Evolutionary conservation across 2,797 vertebrate species (phyloP), one percentile per base, ranked within the genome.

Genomic region (Sarcophilus harrisii): DNA sequence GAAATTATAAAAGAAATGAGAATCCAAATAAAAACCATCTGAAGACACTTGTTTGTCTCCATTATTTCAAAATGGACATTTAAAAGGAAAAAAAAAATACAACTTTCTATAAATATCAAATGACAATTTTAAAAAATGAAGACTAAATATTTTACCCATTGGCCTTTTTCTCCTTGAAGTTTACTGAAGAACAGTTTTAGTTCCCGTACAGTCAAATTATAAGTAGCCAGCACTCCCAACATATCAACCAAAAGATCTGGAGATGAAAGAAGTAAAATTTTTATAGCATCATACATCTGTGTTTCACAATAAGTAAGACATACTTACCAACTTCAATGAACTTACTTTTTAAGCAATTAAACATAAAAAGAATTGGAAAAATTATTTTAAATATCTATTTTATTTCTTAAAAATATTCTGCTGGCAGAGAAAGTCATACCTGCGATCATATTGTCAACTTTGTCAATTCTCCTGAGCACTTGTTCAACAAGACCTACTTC

Each of bases 111-210:
- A 73, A 95, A 0, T 62, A 97, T 45, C 38, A 81, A 96, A 73
- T 30, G 94, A 57, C 21, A 91, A 0, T 81, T 52, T 45, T 10
- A 81, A 81, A 66, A 0, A 91, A 18, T 58, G 10, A 81, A n/a
- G 0, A 95, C 92, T 92, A 95, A 90, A 6, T 3, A 92, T 95
- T 97, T 98, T 99, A 99, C 99, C 99, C 99, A 99, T 98, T 99
- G 99, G 98, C 99, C 99, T 98, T 99, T 99, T 98, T 99, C 99
- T 98, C 99, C 99, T 98, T 99, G 99, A 96, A 99, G 99, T 97
- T 99, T 99, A 98, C 99, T 99, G 99, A 99, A 99, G 98, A 99
- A 99, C 27, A 99, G 98, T 98, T 99, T 99, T 87, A 99, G 98
- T 97, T 99, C 99, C 96, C 99, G 99, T 96, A 99, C 99, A 0